Percentiles rank a stretch among this genome's conserved stretches.
phyloP scores from a whole-genome alignment of 2,797 vertebrate species.

The Cossypha dichroa region DNA sequence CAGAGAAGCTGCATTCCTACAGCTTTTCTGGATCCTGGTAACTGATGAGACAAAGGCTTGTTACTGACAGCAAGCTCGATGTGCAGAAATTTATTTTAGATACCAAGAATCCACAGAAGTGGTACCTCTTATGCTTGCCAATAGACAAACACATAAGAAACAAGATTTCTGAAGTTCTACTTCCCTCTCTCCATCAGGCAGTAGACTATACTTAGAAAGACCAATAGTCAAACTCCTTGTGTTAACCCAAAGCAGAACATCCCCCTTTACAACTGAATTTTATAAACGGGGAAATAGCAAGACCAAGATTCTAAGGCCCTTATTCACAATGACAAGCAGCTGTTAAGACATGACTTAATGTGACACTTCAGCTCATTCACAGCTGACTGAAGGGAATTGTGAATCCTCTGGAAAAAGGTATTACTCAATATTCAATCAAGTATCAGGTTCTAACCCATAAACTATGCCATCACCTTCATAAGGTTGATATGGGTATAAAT shows the following conservation, averaged over 20 bases:
- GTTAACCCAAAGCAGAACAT: neutral
- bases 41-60: neutral
- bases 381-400: neutral
- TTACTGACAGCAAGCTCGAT: neutral
- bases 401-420: neutral
- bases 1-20: neutral
- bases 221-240: neutral
- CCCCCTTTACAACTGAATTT: neutral
- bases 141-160: neutral
- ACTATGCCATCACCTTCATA: neutral
- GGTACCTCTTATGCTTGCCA: neutral
- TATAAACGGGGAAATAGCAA: neutral
- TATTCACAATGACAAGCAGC: neutral
- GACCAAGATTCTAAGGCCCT: neutral
- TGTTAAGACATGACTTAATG: neutral
- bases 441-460: neutral
- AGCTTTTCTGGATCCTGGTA: neutral
- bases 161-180: neutral
- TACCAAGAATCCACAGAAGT: neutral
- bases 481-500: neutral
- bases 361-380: neutral
- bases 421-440: neutral
- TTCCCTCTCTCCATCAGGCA: neutral
- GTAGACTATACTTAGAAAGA: neutral
- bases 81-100: neutral